Evolutionary conservation across 2,888 invertebrate species (phyloP).

Genomic region (Psylliodes chrysocephalus): DNA sequence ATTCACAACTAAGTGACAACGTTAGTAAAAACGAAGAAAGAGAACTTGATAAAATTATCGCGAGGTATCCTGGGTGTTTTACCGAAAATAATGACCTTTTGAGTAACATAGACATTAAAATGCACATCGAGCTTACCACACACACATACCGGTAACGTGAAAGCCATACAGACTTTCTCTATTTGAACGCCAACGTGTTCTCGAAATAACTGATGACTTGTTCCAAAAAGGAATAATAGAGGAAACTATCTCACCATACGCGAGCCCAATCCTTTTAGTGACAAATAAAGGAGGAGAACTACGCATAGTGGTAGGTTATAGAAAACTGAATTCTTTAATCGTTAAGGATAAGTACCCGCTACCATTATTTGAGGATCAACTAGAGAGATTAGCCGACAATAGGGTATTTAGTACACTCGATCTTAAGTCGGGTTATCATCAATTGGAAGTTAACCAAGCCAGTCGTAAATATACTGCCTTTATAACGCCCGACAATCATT

Average conservation of each 20-base stretch:
- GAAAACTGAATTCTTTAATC: slow-evolving; percentile 52
- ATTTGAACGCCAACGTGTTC: not conserved
- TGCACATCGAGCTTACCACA: too few species aligned
- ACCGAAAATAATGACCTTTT: too few species aligned
- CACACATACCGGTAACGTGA: too few species aligned
- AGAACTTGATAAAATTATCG: too few species aligned
- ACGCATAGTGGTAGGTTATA: slow-evolving; percentile 50
- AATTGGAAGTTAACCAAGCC: slow-evolving; percentile 49
- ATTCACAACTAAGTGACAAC: too few species aligned
- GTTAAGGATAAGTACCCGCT: slow-evolving; percentile 53
- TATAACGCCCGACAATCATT: slow-evolving; percentile 54
- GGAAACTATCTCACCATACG: not conserved
- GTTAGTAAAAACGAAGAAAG: too few species aligned
- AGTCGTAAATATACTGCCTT: slow-evolving; percentile 54
- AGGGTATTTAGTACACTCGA: slow-evolving; percentile 53
- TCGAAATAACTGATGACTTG: not conserved
- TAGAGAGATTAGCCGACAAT: slow-evolving; percentile 46
- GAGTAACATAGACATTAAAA: too few species aligned
- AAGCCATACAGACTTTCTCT: not conserved
- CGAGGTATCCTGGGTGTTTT: too few species aligned
- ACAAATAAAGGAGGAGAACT: slow-evolving; percentile 45
- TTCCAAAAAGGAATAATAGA: not conserved
- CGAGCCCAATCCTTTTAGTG: slow-evolving; percentile 34
- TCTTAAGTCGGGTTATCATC: slow-evolving; percentile 51
- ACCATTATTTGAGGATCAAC: slow-evolving; percentile 53